These are phyloP conservation scores for Pogonomyrmex californicus DNA, from an alignment of 1,140 invertebrate species.

Conservation along the genomic window DNA sequence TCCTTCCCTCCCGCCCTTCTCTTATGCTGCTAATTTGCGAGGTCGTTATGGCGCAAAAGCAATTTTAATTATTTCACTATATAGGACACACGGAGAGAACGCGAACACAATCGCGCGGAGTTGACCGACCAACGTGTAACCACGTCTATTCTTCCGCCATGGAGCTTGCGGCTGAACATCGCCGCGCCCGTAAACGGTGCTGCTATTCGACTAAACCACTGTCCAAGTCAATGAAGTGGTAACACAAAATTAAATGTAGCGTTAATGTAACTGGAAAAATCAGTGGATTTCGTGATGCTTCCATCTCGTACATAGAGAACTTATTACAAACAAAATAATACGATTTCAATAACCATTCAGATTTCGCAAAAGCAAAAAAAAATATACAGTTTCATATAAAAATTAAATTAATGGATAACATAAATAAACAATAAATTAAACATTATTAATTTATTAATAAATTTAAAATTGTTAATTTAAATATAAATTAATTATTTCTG, in stretches of 20 bases:
- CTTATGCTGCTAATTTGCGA: constrained; percentile 40
- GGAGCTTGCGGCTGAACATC: constrained; percentile 29
- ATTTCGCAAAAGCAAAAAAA: not conserved
- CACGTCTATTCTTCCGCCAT: constrained; percentile 15
- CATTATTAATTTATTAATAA: too few species aligned
- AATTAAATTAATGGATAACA: not conserved
- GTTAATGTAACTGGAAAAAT: constrained; percentile 17
- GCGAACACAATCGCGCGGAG: too few species aligned
- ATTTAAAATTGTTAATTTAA: too few species aligned
- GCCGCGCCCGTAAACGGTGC: constrained; percentile 14
- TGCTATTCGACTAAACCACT: constrained; percentile 9
- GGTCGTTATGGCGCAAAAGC: constrained; percentile 24
- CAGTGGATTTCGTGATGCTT: not conserved
- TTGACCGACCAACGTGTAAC: constrained; percentile 13
- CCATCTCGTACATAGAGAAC: too few species aligned
- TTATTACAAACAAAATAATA: not conserved
- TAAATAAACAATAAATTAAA: not conserved
- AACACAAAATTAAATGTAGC: constrained; percentile 27
- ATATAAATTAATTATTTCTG: too few species aligned
- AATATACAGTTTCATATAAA: not conserved
- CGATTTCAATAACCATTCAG: not conserved
- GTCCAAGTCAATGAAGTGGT: not conserved
- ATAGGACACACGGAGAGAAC: not conserved
- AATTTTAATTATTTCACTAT: constrained; percentile 51
- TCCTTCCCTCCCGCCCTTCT: too few species aligned